These are phyloP conservation scores for Drosophila persimilis DNA, from an alignment of 1,140 invertebrate genomes.

Conservation along the genomic window DNA sequence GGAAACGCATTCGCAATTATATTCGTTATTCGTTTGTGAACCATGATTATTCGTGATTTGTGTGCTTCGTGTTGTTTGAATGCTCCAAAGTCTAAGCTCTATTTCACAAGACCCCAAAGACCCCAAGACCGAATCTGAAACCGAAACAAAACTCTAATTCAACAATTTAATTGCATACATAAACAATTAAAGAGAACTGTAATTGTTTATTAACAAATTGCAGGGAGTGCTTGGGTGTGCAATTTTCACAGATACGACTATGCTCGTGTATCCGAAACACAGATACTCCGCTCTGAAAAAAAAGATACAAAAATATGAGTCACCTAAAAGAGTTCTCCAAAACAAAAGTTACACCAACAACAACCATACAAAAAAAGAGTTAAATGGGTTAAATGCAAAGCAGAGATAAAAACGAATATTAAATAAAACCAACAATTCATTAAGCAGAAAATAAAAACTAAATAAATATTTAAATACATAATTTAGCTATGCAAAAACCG, in stretches of 20 bases:
- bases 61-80: no score
- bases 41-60: no score
- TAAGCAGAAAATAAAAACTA: conserved; percentile 40
- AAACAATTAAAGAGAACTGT: conserved; percentile 27
- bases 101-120: conserved; percentile 7
- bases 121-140: conserved; percentile 17
- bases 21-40: no score
- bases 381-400: conserved; percentile 66
- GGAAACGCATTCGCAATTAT: no score
- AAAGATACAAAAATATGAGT: conserved; percentile 40
- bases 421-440: conserved; percentile 50
- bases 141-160: conserved; percentile 32
- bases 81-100: no score
- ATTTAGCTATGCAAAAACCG: conserved; percentile 71
- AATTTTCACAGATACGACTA: conserved; percentile 3
- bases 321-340: conserved; percentile 23
- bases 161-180: conserved; percentile 58
- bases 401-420: conserved; percentile 18
- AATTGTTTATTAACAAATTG: conserved; percentile 70
- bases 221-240: conserved; percentile 42
- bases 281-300: neutral
- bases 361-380: conserved; percentile 28
- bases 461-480: conserved; percentile 66
- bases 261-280: conserved; percentile 3
- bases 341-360: neutral